Conservation (phyloP, 2,797 vertebrate species). For the Enteromius viviparus region DNA sequence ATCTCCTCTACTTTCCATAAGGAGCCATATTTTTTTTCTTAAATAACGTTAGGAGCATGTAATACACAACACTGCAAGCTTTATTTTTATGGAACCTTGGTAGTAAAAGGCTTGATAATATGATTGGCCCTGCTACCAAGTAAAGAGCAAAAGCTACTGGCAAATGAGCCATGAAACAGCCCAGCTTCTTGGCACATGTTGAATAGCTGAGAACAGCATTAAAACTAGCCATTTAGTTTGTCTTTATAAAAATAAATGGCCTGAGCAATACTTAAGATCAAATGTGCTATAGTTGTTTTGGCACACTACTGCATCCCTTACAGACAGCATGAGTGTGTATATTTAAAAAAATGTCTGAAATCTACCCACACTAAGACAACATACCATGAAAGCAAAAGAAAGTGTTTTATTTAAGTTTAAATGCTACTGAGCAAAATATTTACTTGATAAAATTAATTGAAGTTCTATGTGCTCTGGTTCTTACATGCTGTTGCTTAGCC, state of each 20-base stretch:
- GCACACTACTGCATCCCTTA: background rate
- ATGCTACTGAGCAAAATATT: background rate
- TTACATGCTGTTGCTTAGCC: background rate
- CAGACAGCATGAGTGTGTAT: background rate
- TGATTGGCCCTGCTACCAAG: conserved; percentile 13
- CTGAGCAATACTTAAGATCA: background rate
- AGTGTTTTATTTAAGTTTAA: conserved; percentile 1
- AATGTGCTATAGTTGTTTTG: conserved; percentile 25
- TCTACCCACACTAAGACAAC: conserved; percentile 10
- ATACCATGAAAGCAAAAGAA: background rate
- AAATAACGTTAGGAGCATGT: conserved; percentile 1
- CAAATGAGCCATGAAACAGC: conserved; percentile 23
- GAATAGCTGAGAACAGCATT: background rate
- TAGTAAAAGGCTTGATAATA: conserved; percentile 42
- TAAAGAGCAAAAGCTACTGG: conserved; percentile 19
- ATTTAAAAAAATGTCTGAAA: background rate
- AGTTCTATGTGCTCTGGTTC: background rate
- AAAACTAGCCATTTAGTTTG: background rate
- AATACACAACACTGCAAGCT: background rate
- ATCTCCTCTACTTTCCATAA: background rate
- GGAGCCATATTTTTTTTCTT: background rate
- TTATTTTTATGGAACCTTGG: background rate
- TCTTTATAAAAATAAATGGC: conserved; percentile 26
- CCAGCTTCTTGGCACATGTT: conserved; percentile 6
- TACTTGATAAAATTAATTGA: background rate